Base-by-base conservation (phyloP, 2,113 vertebrate species). In the Symphodus melops region DNA sequence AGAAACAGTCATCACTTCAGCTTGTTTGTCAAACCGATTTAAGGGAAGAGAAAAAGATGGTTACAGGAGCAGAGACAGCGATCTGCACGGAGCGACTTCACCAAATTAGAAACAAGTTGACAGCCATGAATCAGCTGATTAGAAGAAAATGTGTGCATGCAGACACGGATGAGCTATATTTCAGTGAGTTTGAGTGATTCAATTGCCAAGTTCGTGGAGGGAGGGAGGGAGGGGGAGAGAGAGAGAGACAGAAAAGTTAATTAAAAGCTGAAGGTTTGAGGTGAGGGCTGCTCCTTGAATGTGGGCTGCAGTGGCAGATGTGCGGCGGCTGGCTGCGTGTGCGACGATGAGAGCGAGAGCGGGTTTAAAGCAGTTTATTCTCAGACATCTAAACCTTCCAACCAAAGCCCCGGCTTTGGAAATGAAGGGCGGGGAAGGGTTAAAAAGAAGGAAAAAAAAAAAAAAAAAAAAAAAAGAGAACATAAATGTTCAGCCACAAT, bases 311-410 rank as follows among this genome's bases (percentile, higher is more conserved):
- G 79, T n/a, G 63, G 83, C 90, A 90, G 85, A 88, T 85, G 84
- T 71, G 84, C 49, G 68, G 62, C 12, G n/a, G 46, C 63, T 9
- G 69, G 13, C 58, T 60, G 77, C 21, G 48, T 39, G 71, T 65
- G 54, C 4, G 44, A 48, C 48, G 59, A 62, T 44, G 79, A 75
- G 67, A 79, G 85, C 65, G 73, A 81, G 82, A 63, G 74, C 23
- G n/a, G 81, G 75, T 89, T 89, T 85, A 83, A 92, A 92, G 86
- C 41, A 56, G 83, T 86, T 91, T 91, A 90, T 93, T 93, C 89
- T 90, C 72, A 90, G 91, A 89, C 88, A 76, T 86, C 82, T 64
- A 56, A 90, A 84, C 76, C 77, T 88, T 84, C 8, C 9, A 74
- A 70, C 82, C 81, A 70, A 78, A 86, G 78, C 44, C 53, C 61